phyloP scores from a whole-genome alignment of 2,888 invertebrate species.

The Eilema griseolum region DNA sequence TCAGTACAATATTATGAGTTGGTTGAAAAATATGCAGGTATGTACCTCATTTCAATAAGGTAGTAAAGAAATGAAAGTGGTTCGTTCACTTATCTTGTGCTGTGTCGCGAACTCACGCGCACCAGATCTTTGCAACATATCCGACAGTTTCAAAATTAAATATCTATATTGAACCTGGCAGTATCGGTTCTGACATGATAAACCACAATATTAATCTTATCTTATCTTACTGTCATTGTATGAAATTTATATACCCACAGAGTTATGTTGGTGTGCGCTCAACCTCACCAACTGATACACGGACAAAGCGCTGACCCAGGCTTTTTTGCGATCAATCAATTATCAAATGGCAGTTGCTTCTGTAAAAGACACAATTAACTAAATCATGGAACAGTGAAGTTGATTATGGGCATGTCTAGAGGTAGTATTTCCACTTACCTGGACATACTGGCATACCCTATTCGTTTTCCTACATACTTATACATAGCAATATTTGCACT shows the following conservation, averaged over 20 bases:
- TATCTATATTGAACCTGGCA: background rate
- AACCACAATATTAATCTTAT: background rate
- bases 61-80: conserved; percentile 25
- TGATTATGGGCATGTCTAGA: too few relatives aligned
- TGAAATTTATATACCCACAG: background rate
- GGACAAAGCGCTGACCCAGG: too few relatives aligned
- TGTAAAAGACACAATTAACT: too few relatives aligned
- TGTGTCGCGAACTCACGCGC: background rate
- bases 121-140: conserved; percentile 20
- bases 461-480: too few relatives aligned
- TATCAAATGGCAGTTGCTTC: too few relatives aligned
- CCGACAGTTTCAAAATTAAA: conserved; percentile 18
- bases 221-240: background rate
- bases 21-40: background rate
- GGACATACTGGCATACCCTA: too few relatives aligned
- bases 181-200: background rate
- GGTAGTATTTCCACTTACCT: too few relatives aligned
- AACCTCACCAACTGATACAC: too few relatives aligned
- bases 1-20: background rate
- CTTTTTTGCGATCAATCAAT: too few relatives aligned
- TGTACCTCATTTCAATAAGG: conserved; percentile 6
- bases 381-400: too few relatives aligned
- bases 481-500: too few relatives aligned
- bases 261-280: too few relatives aligned
- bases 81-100: conserved; percentile 15